Base-by-base conservation (phyloP, 2,797 vertebrate species). In the Discoglossus pictus region DNA sequence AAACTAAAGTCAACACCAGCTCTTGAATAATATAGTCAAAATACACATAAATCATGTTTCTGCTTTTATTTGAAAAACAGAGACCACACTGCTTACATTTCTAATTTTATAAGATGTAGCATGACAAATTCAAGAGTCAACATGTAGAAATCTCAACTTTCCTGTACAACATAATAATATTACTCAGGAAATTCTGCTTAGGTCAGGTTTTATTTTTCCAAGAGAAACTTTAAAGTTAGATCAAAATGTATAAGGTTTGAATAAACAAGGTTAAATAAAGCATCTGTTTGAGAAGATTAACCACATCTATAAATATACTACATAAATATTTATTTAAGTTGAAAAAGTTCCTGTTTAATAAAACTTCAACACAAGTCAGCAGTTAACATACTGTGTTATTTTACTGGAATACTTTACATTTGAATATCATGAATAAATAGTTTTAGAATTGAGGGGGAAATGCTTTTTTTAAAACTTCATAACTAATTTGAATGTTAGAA, bases 321-420 rank as follows among this genome's bases (percentile, higher is more conserved):
- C 8, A 75, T 73, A 78, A 79, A 72, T 74, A 73, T 78, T 77
- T 74, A 63, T 65, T 8, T 65, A 73, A 27, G 7, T 31, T n/a
- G 1, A 11, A 16, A 43, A 43, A 16, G 6, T 16, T 36, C 6
- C 35, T 2, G 2, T 36, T 36, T 11, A 12, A 7, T 31, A 31
- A 31, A 31, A 31, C 27, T 8, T 31, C 27, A 31, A 4, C 4
- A 8, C n/a, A 43, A 43, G 40, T 43, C 16, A 18, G 16, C 40
- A 43, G n/a, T 43, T 43, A 43, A 36, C 6, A 43, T 4, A 11
- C 40, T 2, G 6, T 43, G 6, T 8, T 2, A 43, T 43, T 16
- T 2, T 43, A 6, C 27, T 31, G 27, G 27, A 4, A 4, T 31
- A 4, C 4, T 31, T 31, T 4, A 31, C 4, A 31, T 31, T 31